These are phyloP conservation scores for Ceuthmochares aereus DNA, from an alignment of 2,113 vertebrate species.

Conservation along the genomic window DNA sequence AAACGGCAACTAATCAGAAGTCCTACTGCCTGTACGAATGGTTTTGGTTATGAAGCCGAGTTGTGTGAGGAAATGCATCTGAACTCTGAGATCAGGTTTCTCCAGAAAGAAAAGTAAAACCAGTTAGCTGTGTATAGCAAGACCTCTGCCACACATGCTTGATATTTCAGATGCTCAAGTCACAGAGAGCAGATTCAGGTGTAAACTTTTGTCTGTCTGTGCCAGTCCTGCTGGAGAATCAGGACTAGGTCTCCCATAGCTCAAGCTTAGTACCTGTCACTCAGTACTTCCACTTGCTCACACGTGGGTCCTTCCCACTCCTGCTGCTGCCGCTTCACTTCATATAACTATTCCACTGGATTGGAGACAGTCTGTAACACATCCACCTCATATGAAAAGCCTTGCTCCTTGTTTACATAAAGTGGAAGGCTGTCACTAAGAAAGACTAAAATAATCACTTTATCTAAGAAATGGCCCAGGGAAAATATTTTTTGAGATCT, in stretches of 20 bases:
- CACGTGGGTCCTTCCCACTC: accelerated
- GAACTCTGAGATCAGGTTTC: background rate
- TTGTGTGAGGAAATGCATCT: background rate
- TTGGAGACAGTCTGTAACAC: background rate
- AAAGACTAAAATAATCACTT: background rate
- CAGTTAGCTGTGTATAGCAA: background rate
- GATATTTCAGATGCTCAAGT: background rate
- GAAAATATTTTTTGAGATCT: background rate
- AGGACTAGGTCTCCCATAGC: background rate
- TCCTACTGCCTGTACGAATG: background rate
- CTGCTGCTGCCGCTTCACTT: background rate
- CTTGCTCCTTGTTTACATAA: background rate
- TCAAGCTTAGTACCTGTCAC: accelerated
- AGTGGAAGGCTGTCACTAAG: background rate
- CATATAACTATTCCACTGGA: background rate
- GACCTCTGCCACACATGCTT: background rate
- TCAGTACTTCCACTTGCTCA: background rate
- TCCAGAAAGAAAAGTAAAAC: background rate
- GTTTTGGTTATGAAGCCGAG: background rate
- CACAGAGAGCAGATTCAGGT: background rate
- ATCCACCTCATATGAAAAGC: background rate
- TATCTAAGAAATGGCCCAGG: background rate
- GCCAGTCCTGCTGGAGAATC: background rate
- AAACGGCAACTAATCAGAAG: background rate
- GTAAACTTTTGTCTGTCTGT: accelerated